These are phyloP conservation scores for Mythimna impura DNA, from an alignment of 2,888 invertebrate genomes.

Conservation along the genomic window DNA sequence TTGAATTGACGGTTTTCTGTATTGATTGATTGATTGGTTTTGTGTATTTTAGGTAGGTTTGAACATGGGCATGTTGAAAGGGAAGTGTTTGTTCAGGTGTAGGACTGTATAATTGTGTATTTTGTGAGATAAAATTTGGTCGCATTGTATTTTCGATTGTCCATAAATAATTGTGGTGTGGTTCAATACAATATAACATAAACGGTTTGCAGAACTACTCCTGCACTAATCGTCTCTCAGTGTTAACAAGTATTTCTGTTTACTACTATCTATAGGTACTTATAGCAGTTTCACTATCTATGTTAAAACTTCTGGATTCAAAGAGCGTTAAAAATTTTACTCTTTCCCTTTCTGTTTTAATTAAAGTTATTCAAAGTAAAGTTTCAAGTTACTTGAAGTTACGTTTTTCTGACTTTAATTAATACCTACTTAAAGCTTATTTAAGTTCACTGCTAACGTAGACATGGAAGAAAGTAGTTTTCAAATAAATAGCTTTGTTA, in stretches of 20 bases:
- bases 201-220: too few relatives aligned
- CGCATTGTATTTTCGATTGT: too few relatives aligned
- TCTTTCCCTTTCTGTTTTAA: constrained; percentile 10
- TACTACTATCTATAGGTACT: too few relatives aligned
- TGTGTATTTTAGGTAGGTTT: constrained; percentile 18
- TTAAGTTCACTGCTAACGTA: constrained; percentile 12
- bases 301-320: background rate
- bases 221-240: too few relatives aligned
- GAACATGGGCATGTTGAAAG: background rate
- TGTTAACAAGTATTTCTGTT: too few relatives aligned
- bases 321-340: background rate
- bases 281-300: too few relatives aligned
- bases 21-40: constrained; percentile 35
- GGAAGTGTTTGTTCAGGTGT: constrained; percentile 8
- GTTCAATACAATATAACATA: too few relatives aligned
- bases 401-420: constrained; percentile 46
- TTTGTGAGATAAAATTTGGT: background rate
- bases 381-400: constrained; percentile 21
- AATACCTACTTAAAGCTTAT: constrained; percentile 32
- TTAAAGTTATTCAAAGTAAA: constrained; percentile 26
- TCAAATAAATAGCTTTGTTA: background rate
- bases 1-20: constrained; percentile 31
- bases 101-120: background rate
- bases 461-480: background rate
- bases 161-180: too few relatives aligned